Base-by-base conservation (phyloP, 2,797 vertebrate species). In the Takifugu rubripes region DNA sequence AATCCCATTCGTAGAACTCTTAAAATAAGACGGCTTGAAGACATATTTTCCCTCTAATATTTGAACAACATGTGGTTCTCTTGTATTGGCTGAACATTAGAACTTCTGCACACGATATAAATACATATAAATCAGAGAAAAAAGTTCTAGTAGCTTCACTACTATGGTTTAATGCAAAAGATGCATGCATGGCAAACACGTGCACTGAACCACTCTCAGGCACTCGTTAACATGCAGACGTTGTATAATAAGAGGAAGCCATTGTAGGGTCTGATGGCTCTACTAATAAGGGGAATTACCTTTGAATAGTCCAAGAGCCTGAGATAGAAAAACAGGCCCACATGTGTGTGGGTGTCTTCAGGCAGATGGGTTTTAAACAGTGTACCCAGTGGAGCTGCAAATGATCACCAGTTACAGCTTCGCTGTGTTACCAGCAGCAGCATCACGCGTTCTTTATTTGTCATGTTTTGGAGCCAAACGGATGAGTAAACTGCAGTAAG, bases 361-460 rank as follows among this genome's bases (percentile, higher is more conserved):
- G 69, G 81, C 86, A 88, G 83, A 88, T 88, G 86, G 83, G 52
- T 67, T 84, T 87, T 87, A 87, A n/a, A 81, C 56, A 25, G 68
- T 53, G 59, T 61, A 65, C 49, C 51, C 52, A 51, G 68, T 82
- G 77, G 75, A 69, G 76, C 83, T 82, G 82, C 69, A 85, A 83
- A 85, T 36, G 49, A 72, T 75, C 70, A 17, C 53, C 61, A 77
- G 75, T 84, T 78, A 80, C 33, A 62, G 64, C 61, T 54, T 33
- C 1, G 10, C 64, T 54, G 76, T 68, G 60, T 66, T 59, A 54
- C 53, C 36, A 14, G 64, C 64, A 69, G 77, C 66, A 40, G 66
- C 56, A 36, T 21, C 56, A 1, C 25, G 48, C 67, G 57, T 65
- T 49, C 43, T 77, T 72, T 81, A 63, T 70, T 64, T 68, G 75